Evolutionary conservation across 2,113 vertebrate genomes (phyloP), one percentile per base, ranked within the genome.

Genomic region (Odontesthes bonariensis): DNA sequence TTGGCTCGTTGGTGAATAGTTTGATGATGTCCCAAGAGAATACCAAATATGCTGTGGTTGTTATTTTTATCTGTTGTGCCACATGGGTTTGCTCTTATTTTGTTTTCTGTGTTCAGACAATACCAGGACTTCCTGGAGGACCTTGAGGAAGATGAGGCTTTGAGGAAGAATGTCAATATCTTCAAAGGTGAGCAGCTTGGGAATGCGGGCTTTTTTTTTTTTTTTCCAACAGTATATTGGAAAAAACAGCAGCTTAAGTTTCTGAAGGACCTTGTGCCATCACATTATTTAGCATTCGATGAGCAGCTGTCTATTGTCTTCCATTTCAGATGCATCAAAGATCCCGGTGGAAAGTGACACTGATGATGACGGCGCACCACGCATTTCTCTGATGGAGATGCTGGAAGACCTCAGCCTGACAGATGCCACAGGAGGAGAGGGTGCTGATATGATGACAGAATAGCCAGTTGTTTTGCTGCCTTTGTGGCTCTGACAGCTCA

Each of bases 71-170:
- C 31, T 31, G 1, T 20, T 20, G 27, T n/a, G 5, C 31, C 59
- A 60, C 40, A 51, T 57, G 7, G 19, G 1, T 59, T 52, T 65
- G 32, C 31, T 38, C n/a, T 53, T 22, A 65, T 64, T 62, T 56
- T 49, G 19, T 76, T 78, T 65, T 84, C 19, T 73, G 14, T 86
- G 1, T 58, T 60, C 76, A 99, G 98, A 44, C 97, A 99, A 91
- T 99, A 97, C 88, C 95, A 98, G 78, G 98, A 99, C 88, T 99
- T 99, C 92, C 94, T 99, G 80, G 98, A 99, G 89, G 98, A 99
- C 91, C 95, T 99, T 11, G 98, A 99, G 87, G 98, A 99, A 81
- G 98, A 99, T 86, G 97, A 98, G 78, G 76, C 94, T n/a, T 94
- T 98, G 71, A 95, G 98, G 77, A 99, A 97, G 89, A 99, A 99